Base-by-base conservation (phyloP, 2,113 vertebrate genomes). In the Carassius carassius region DNA sequence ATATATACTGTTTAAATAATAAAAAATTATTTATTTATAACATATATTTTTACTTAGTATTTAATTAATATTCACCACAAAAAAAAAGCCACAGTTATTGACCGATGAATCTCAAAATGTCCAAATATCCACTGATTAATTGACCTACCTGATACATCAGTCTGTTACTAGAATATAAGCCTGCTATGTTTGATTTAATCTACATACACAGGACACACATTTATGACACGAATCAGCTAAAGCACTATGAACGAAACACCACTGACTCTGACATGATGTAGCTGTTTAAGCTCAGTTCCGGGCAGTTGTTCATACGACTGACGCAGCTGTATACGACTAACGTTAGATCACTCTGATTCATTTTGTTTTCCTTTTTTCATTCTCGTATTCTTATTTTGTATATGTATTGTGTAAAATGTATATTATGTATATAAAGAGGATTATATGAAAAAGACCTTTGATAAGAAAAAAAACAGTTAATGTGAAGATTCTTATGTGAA, bases 351-450 rank as follows among this genome's bases (percentile, higher is more conserved):
- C 47, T 78, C 58, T 25, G 8, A 51, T 51, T 25, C 54, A 44
- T 58, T 79, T 29, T 80, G 14, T 80, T 80, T 65, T 60, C 17
- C 10, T 9, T 5, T 67, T 81, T 67, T 62, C 17, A 17, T 81
- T 81, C 25, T 72, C 25, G 14, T 47, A 83, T 76, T 73, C 37
- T 47, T 73, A 62, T 83, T 85, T 84, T 87, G 77, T 89, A 85
- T 63, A 82, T 70, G 35, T 84, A 69, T 79, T 79, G 63, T 90
- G 85, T 86, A 85, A 86, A 88, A 73, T 90, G 86, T 90, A 87
- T 87, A 87, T 82, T 85, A 79, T 90, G 87, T 88, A 88, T 86
- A 90, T 85, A 90, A 88, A 90, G 89, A 87, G 67, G 63, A 81
- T 74, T 89, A 85, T 89, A 86, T 89, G 86, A 60, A 87, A 87